Conservation (phyloP, 2,888 invertebrate species). For the Chromoteleia sp. region DNA sequence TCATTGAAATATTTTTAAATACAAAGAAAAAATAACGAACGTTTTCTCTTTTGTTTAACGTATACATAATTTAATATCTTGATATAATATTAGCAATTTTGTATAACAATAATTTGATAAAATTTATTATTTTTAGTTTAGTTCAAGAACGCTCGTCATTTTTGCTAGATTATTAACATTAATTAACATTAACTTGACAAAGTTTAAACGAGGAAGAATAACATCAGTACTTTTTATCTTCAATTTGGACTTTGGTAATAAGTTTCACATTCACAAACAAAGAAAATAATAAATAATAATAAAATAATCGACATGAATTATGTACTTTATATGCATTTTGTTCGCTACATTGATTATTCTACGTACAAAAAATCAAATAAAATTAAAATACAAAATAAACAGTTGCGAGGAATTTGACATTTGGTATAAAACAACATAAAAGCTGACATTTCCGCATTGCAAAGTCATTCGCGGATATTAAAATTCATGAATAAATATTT, state of each 20-base stretch:
- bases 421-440: slow-evolving; percentile 18
- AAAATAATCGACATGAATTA: slow-evolving; percentile 55
- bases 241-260: slow-evolving; percentile 74
- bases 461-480: not conserved
- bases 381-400: slow-evolving; percentile 38
- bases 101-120: slow-evolving; percentile 3
- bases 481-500: slow-evolving; percentile 1
- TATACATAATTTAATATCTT: too few relatives aligned
- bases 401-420: slow-evolving; percentile 25
- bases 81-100: too few relatives aligned
- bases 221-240: slow-evolving; percentile 61
- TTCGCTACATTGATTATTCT: slow-evolving; percentile 44
- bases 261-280: slow-evolving; percentile 69
- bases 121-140: not conserved
- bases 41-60: slow-evolving; percentile 21
- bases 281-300: slow-evolving; percentile 48
- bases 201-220: slow-evolving; percentile 60
- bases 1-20: slow-evolving; percentile 28
- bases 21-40: slow-evolving; percentile 36
- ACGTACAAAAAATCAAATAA: slow-evolving; percentile 47
- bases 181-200: slow-evolving; percentile 59
- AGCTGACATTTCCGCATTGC: slow-evolving; percentile 23
- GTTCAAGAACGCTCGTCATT: slow-evolving; percentile 44
- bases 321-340: slow-evolving; percentile 51
- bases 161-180: slow-evolving; percentile 38